Evolutionary conservation across 2,113 vertebrate species (phyloP), one percentile per base, ranked within the genome.

Genomic region (Zosterops hypoxanthus): DNA sequence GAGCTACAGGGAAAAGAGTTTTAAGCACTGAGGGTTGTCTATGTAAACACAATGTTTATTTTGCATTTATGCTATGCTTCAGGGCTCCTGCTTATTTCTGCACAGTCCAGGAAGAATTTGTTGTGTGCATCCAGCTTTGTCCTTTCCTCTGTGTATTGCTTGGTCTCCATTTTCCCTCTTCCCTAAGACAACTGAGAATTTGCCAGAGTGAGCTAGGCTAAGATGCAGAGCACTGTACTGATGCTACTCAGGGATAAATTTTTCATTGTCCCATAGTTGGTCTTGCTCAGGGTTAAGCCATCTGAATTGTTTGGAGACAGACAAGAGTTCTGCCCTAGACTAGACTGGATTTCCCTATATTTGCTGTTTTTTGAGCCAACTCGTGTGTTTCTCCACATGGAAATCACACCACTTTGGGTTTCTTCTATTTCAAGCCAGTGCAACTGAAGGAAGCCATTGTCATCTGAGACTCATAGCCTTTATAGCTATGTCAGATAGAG

Each of bases 381-480:
- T 6, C 8, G 1, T 52, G 4, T 47, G 8, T 57, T 78, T 82
- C 15, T 68, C 33, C 25, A 78, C 12, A 16, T 7, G 28, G 52
- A 71, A 76, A 34, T 46, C 34, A 55, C 7, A 50, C 3, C 3
- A 8, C 11, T 34, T 60, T 28, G 24, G 9, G 19, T 42, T 69
- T 87, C 69, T 79, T 84, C 39, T 93, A 2, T 80, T 92, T 83
- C 52, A 90, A 84, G 60, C 21, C n/a, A 72, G 64, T 57, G 15
- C 44, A 75, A 7, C 66, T 31, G 44, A 66, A 60, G 66, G 87
- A 89, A 92, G 63, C 82, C 92, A 83, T 56, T 92, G 64, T 93
- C 57, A 89, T 64, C 90, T 93, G 77, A 85, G 70, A 83, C 47
- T 95, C 56, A 25, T 68, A n/a, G n/a, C n/a, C 59, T 79, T 94